phyloP scores from a whole-genome alignment of 1,140 invertebrate species.

The Artemia franciscana region DNA sequence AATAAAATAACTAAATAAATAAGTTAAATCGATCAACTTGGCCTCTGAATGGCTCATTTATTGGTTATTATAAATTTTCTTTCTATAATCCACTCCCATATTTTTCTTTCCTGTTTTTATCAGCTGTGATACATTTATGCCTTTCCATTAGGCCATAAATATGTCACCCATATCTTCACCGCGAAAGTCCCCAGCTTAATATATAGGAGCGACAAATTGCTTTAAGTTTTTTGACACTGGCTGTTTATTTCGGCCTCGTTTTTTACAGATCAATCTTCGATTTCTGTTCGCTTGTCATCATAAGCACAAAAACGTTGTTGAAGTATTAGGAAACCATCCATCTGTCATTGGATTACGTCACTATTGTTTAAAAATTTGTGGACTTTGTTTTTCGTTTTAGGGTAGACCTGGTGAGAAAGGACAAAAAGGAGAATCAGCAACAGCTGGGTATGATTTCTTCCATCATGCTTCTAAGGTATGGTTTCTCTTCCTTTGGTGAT shows the following conservation, averaged over 20 bases:
- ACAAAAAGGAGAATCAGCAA: conserved; percentile 56
- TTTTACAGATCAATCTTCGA: not conserved
- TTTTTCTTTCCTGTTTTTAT: too few species aligned
- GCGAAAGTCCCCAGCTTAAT: too few species aligned
- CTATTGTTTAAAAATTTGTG: not conserved
- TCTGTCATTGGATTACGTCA: not conserved
- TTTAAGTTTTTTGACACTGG: not conserved
- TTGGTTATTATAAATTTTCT: too few species aligned
- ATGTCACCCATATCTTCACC: too few species aligned
- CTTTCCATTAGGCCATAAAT: too few species aligned
- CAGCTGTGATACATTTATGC: too few species aligned
- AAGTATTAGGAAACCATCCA: not conserved
- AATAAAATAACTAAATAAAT: too few species aligned
- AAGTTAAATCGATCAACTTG: too few species aligned
- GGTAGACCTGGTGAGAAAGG: conserved; percentile 68
- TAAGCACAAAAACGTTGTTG: not conserved
- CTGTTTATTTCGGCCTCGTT: not conserved
- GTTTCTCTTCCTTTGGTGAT: too few species aligned
- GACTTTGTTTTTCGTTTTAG: conserved; percentile 22
- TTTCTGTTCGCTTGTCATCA: not conserved
- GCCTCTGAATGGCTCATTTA: too few species aligned
- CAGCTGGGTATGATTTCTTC: conserved; percentile 65
- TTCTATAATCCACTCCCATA: too few species aligned
- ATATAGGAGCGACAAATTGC: not conserved
- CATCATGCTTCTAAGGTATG: conserved; percentile 58